Base-by-base conservation (phyloP, 2,888 invertebrate genomes). In the Congeria kusceri region DNA sequence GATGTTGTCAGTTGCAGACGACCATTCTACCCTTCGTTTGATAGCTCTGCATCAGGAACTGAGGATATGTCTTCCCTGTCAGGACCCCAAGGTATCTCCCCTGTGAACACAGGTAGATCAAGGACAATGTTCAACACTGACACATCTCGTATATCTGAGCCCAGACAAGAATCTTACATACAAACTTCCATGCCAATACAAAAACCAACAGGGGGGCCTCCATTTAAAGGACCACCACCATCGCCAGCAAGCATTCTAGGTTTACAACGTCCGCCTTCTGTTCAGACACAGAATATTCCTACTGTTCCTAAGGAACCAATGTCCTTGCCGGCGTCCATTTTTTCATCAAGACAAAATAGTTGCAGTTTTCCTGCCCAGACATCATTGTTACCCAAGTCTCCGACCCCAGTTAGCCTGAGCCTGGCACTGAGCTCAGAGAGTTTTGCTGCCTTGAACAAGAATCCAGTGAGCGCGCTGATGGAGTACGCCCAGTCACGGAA, bases 401-500 rank as follows among this genome's bases (percentile, higher is more conserved):
- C 61, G 4, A 56, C 29, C 15, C 23, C 58, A 15, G 23, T 64
- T 18, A 63, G 25, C 20, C 61, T 70, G 15, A 46, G 57, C 20
- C 77, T 64, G 63, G 83, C 74, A 61, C 81, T 91, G 28, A 89
- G 78, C 11, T 65, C 87, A n/a, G 90, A 91, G 75, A 90, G 88
- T 78, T 93, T 93, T 87, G 92, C 92, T 39, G 91, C 91, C 18
- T 78, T 93, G 29, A 92, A 92, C 80, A 94, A 94, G 83, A 94
- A 94, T 80, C 93, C 94, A 32, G 90, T 94, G 39, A 93, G 93
- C 87, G 93, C 93, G 20, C 86, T 94, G 53, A 93, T 93, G 90
- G 94, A 94, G 81, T 93, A 92, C 85, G 93, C 93, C n/a, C 94
- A 94, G 85, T 89, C 92, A 9, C 88, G 93, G 23, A 91, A 92